Conservation (phyloP, 2,797 vertebrate species). For the Gambusia yucatana region DNA sequence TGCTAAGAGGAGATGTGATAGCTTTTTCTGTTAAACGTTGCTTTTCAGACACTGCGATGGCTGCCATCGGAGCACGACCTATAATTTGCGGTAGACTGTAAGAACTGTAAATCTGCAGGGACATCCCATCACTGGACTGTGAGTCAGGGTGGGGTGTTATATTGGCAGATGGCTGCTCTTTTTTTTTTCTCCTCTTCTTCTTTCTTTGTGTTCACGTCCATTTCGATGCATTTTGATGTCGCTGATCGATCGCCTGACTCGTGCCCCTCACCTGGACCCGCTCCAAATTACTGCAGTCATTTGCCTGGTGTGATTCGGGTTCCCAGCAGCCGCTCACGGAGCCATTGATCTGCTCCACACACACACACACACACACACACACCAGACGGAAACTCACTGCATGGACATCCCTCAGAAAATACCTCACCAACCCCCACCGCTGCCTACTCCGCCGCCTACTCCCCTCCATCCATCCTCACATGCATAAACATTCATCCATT, state of each 20-base stretch:
- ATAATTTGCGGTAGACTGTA: slow-evolving; percentile 18
- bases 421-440: not conserved
- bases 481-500: slow-evolving; percentile 36
- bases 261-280: slow-evolving; percentile 39
- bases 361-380: slow-evolving; percentile 6
- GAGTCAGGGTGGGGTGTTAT: slow-evolving; percentile 18
- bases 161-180: slow-evolving; percentile 21
- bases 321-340: slow-evolving; percentile 52
- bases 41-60: slow-evolving; percentile 26
- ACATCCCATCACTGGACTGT: slow-evolving; percentile 15
- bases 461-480: slow-evolving; percentile 32
- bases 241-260: slow-evolving; percentile 54
- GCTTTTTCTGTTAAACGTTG: slow-evolving; percentile 14
- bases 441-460: slow-evolving; percentile 14
- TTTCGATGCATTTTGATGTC: slow-evolving; percentile 36
- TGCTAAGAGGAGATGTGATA: slow-evolving; percentile 1
- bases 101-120: slow-evolving; percentile 21
- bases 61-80: not conserved
- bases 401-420: slow-evolving; percentile 44
- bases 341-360: slow-evolving; percentile 62
- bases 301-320: slow-evolving; percentile 51
- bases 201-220: not conserved
- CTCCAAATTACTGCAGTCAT: slow-evolving; percentile 54
- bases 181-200: not conserved
- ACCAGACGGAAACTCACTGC: slow-evolving; percentile 9